These are phyloP conservation scores for Acanthosepion pharaonis DNA, from an alignment of 2,888 invertebrate genomes.

Conservation along the genomic window DNA sequence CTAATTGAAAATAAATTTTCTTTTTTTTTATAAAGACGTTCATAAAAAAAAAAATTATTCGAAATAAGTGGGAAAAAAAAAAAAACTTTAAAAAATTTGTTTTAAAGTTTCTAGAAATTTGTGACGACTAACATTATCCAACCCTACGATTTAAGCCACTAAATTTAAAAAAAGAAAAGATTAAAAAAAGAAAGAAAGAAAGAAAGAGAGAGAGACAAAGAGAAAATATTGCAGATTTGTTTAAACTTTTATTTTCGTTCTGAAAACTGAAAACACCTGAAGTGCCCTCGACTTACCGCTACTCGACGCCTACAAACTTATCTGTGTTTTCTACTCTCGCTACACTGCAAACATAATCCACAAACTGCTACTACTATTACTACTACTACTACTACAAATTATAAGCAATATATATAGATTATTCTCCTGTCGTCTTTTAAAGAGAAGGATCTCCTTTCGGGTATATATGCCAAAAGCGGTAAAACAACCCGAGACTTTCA, in stretches of 20 bases:
- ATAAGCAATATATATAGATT: background rate
- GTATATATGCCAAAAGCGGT: background rate
- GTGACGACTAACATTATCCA: no score
- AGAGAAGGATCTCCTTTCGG: background rate
- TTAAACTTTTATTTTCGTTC: no score
- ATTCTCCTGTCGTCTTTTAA: background rate
- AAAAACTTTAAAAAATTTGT: no score
- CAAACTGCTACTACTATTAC: background rate
- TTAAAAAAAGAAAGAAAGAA: background rate
- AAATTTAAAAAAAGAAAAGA: background rate
- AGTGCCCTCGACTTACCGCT: background rate
- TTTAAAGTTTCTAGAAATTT: no score
- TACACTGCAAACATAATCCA: background rate
- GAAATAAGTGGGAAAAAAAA: no score
- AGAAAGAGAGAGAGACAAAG: background rate
- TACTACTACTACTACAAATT: background rate
- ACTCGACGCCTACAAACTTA: constrained; percentile 4
- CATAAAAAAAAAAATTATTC: no score
- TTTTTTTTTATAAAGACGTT: no score
- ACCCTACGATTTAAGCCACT: no score
- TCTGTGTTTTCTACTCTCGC: background rate
- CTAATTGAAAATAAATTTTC: no score
- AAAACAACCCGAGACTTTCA: background rate
- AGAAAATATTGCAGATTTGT: background rate
- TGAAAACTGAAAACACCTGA: background rate